phyloP scores from a whole-genome alignment of 2,797 vertebrate species.

The Gobionotothen gibberifrons region DNA sequence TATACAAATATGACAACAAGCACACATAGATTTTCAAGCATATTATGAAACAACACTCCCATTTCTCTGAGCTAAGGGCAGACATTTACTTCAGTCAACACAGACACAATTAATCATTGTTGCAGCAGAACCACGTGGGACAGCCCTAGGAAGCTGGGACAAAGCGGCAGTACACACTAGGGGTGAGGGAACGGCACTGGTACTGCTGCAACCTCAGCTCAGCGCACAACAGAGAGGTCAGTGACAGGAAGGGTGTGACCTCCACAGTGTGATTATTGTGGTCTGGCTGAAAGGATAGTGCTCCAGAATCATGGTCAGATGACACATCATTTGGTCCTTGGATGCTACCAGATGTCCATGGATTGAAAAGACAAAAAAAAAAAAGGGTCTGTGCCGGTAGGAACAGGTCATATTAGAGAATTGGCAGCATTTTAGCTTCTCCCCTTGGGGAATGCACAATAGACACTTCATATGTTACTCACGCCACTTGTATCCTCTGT shows the following conservation, averaged over 20 bases:
- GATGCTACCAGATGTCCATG: constrained; percentile 27
- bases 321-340: constrained; percentile 20
- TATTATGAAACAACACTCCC: constrained; percentile 18
- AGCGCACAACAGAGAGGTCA: constrained; percentile 51
- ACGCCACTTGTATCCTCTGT: constrained; percentile 20
- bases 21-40: constrained; percentile 19
- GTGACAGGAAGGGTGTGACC: constrained; percentile 60
- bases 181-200: constrained; percentile 40
- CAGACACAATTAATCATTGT: constrained; percentile 64
- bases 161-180: constrained; percentile 51
- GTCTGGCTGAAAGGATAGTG: constrained; percentile 46
- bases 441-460: constrained; percentile 23
- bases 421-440: constrained; percentile 18
- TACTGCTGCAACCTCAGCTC: constrained; percentile 44
- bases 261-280: constrained; percentile 65
- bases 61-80: constrained; percentile 27
- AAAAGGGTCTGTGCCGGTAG: constrained; percentile 4
- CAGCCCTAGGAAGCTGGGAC: constrained; percentile 49
- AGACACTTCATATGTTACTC: constrained; percentile 40
- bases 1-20: constrained; percentile 16
- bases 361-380: neutral
- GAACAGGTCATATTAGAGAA: constrained; percentile 4
- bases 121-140: constrained; percentile 50
- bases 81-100: constrained; percentile 59
- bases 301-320: constrained; percentile 40